phyloP scores from a whole-genome alignment of 2,113 vertebrate species.

The Cynoglossus semilaevis region DNA sequence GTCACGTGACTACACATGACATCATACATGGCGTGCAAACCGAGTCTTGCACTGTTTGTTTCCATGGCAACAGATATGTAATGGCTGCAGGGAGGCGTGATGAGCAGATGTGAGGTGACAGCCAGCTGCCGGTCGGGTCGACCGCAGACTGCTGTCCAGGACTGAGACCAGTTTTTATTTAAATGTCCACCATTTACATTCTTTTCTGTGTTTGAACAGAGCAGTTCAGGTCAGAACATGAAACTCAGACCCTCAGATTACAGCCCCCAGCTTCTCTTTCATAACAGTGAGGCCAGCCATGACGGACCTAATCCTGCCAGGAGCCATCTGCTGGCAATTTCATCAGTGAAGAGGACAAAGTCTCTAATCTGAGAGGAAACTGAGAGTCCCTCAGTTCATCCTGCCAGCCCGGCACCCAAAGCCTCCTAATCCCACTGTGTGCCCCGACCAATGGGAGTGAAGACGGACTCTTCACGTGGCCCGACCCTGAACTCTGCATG shows the following conservation, averaged over 20 bases:
- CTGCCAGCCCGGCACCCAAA: slow-evolving; percentile 11
- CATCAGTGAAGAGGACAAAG: slow-evolving; percentile 33
- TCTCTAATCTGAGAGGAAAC: slow-evolving; percentile 52
- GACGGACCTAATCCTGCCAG: slow-evolving; percentile 52
- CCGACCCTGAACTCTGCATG: not conserved
- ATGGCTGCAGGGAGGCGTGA: slow-evolving; percentile 20
- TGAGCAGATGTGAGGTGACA: slow-evolving; percentile 56
- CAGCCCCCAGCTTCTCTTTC: slow-evolving; percentile 26
- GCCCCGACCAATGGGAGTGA: slow-evolving; percentile 8
- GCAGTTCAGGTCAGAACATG: too few species aligned
- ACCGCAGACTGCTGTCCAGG: slow-evolving; percentile 14
- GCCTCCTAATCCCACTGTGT: slow-evolving; percentile 28
- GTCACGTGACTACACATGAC: slow-evolving; percentile 59
- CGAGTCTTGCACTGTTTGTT: slow-evolving; percentile 39
- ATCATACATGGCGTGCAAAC: slow-evolving; percentile 37
- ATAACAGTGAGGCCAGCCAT: slow-evolving; percentile 32
- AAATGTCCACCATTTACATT: too few species aligned
- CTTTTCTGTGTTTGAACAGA: too few species aligned
- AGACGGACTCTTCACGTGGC: not conserved
- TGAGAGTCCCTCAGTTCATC: not conserved
- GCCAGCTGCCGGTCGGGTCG: slow-evolving; percentile 38
- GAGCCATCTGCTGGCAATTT: slow-evolving; percentile 66
- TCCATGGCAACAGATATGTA: slow-evolving; percentile 55
- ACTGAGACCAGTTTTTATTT: too few species aligned
- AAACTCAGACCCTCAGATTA: slow-evolving; percentile 20